Percentiles rank a stretch among this genome's conserved stretches.
Evolutionary conservation across 2,888 invertebrate genomes (phyloP).

Genomic region (Eupithecia inturbata): DNA sequence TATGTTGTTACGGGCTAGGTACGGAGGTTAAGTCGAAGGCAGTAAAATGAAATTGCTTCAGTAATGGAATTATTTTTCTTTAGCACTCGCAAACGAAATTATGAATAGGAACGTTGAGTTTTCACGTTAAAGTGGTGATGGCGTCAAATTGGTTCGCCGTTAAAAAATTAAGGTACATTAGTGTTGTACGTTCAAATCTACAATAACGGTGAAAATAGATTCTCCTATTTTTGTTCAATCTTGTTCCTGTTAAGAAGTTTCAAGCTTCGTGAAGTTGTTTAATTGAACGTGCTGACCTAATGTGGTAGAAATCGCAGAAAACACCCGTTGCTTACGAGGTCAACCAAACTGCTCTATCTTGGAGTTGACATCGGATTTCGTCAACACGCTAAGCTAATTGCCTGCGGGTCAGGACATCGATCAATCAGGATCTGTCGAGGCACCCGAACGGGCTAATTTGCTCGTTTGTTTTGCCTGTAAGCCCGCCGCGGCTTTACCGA

Average conservation of each 20-base stretch:
- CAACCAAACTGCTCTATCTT: slow-evolving; percentile 36
- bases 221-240: not conserved
- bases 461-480: slow-evolving; percentile 80
- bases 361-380: slow-evolving; percentile 63
- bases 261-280: no score
- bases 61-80: slow-evolving; percentile 66
- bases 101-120: slow-evolving; percentile 47
- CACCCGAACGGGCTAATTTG: slow-evolving; percentile 73
- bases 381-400: slow-evolving; percentile 69
- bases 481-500: slow-evolving; percentile 63
- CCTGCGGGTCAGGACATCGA: slow-evolving; percentile 69
- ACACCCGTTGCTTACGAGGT: not conserved
- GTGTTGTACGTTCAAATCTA: not conserved
- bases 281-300: not conserved
- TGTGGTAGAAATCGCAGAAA: not conserved
- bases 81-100: slow-evolving; percentile 53
- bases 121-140: slow-evolving; percentile 43
- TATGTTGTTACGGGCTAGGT: slow-evolving; percentile 57
- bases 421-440: slow-evolving; percentile 80
- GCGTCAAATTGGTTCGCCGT: slow-evolving; percentile 24
- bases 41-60: slow-evolving; percentile 66
- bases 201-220: not conserved
- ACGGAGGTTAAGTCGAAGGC: slow-evolving; percentile 58
- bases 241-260: not conserved
- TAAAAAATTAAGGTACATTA: slow-evolving; percentile 6